Evolutionary conservation across 2,113 vertebrate species (phyloP), one percentile per base, ranked within the genome.

Genomic region (Neogobius melanostomus): DNA sequence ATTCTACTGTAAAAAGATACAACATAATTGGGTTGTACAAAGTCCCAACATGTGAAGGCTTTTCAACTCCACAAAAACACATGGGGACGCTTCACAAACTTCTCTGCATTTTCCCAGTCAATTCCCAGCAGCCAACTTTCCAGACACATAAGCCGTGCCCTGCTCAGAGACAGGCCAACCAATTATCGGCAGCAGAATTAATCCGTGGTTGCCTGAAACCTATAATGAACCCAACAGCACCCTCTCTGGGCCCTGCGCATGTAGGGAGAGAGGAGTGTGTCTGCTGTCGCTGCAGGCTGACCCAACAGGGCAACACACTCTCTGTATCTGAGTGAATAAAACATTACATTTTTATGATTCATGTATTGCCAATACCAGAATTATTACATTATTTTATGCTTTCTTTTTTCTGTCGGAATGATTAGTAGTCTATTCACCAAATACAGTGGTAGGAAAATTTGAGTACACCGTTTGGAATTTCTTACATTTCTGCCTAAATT

Each of bases 181-280:
- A 87, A 86, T 88, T 84, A 87, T 66, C 81, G 71, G 66, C 68
- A 67, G 67, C 69, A 74, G 75, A 80, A 85, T 86, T 80, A 80
- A 84, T 87, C 74, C 84, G 81, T 47, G 68, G 74, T 62, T 36
- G 72, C 67, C 75, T 63, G 77, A 80, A 71, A 87, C 77, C 76
- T 49, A 84, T 81, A 82, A 82, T 78, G 85, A 85, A 85, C 89
- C 82, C 86, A 88, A 90, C 74, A 91, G 88, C 86, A 75, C 86
- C 91, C 85, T 89, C 88, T 90, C 79, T 80, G 80, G 87, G 84
- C 61, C 69, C 72, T 64, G 1, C 7, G 36, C 36, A 50, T 50
- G 80, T 17, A 8, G 76, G 76, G 75, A 76, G 74, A 59, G 47
- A 21, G 66, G 43, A 67, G 74, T 3, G 15, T 64, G 63, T 75